Conservation (phyloP, 2,113 vertebrate species). For the Sula dactylatra region DNA sequence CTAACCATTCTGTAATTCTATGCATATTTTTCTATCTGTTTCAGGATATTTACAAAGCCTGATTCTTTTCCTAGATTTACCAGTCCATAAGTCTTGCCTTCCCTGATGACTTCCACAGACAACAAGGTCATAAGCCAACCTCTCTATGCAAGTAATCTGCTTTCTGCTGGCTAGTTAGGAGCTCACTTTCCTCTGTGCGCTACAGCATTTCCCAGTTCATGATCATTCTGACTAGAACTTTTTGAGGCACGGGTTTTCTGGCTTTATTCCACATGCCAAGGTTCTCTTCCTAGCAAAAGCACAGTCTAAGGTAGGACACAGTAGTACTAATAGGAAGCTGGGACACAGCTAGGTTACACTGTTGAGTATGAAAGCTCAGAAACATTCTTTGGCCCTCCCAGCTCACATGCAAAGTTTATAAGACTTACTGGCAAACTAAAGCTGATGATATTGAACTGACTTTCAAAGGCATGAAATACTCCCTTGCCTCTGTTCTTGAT, state of each 20-base stretch:
- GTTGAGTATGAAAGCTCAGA: not conserved
- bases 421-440: not conserved
- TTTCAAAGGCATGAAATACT: not conserved
- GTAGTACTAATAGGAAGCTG: not conserved
- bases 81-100: not conserved
- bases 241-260: not conserved
- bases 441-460: not conserved
- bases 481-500: not conserved
- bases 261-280: not conserved
- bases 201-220: not conserved
- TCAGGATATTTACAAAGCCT: not conserved
- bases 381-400: not conserved
- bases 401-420: not conserved
- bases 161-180: not conserved
- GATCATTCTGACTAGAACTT: not conserved
- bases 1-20: not conserved
- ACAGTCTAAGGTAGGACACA: not conserved
- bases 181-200: not conserved
- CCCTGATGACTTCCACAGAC: not conserved
- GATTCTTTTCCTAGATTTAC: not conserved
- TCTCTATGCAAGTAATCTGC: not conserved
- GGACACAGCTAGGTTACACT: not conserved
- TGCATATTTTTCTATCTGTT: not conserved
- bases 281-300: not conserved
- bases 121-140: not conserved